Evolutionary conservation across 2,797 vertebrate genomes (phyloP).

Genomic region (Pogonophryne albipinna): DNA sequence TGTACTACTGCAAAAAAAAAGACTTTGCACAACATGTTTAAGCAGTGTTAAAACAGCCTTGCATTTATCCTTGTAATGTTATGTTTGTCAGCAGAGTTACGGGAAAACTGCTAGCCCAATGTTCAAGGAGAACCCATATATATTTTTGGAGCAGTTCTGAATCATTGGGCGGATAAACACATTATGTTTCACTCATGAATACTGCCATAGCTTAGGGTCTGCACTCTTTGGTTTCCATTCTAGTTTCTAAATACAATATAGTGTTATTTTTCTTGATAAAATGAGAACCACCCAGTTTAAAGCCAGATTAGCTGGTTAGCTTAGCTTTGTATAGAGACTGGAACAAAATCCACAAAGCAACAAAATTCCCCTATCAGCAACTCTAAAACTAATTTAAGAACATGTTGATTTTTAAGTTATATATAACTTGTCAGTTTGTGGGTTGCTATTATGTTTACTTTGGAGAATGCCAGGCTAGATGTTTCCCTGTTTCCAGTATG

Average conservation of each 20-base stretch:
- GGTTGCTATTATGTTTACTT: neutral
- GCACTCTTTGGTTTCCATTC: too few species aligned
- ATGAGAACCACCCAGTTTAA: neutral
- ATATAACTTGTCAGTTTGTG: neutral
- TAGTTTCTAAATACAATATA: neutral
- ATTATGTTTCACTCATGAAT: too few species aligned
- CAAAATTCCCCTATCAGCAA: neutral
- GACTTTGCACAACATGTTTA: slow-evolving; percentile 11
- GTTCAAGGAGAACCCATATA: too few species aligned
- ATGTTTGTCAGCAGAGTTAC: too few species aligned
- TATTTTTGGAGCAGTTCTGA: too few species aligned
- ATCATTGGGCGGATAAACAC: too few species aligned
- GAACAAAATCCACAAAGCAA: neutral
- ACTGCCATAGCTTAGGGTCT: too few species aligned
- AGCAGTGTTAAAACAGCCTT: slow-evolving; percentile 10
- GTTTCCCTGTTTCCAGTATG: neutral
- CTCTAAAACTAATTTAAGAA: neutral
- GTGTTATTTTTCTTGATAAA: neutral
- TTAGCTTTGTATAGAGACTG: neutral
- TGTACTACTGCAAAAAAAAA: slow-evolving; percentile 38
- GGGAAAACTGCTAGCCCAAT: too few species aligned
- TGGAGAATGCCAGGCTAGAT: neutral
- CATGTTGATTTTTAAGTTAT: neutral
- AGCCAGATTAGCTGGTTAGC: neutral
- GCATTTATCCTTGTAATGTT: slow-evolving; percentile 1